Base-by-base conservation (phyloP, 2,113 vertebrate species). In the Oryzias woworae region DNA sequence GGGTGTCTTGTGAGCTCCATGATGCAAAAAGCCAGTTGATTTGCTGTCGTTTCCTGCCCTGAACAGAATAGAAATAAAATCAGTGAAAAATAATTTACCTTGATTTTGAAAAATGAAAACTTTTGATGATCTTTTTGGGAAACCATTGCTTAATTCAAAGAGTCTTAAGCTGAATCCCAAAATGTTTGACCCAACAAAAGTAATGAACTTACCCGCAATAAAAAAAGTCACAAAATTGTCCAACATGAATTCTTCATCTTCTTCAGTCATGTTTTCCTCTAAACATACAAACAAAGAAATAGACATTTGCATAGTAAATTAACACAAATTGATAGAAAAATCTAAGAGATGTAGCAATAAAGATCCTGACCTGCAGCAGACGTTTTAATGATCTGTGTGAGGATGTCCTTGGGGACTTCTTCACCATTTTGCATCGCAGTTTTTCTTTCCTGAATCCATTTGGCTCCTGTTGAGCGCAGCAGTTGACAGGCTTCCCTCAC, bases 201-300 rank as follows among this genome's bases (percentile, higher is more conserved):
- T 1, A 20, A 45, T 13, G 46, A 0, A 90, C 95, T 54, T 45
- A 96, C 96, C 96, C 0, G 94, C 95, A 31, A 97, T 91, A 83
- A 98, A 95, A 86, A 98, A 97, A 8, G 95, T 95, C 53, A 98
- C 81, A 3, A 97, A 95, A 50, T 98, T 98, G 85, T 98, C 96
- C 85, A 98, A 42, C 85, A 98, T 92, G 4, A 86, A 73, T 78
- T 97, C 93, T 14, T 94, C 91, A 0, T 96, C 93, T 69, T 87
- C 93, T 16, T 88, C 71, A 1, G 84, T 87, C 64, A 83, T 84
- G 28, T 90, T 91, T 60, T 93, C 85, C 53, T 94, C 95, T 97
- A 46, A 14, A 73, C 66, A 58, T 16, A 46, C 2, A 28, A 51
- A 1, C 36, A 5, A 64, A 46, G 10, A 5, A 0, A 51, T 18